phyloP scores from a whole-genome alignment of 2,888 invertebrate species.

The Nephrotoma appendiculata region DNA sequence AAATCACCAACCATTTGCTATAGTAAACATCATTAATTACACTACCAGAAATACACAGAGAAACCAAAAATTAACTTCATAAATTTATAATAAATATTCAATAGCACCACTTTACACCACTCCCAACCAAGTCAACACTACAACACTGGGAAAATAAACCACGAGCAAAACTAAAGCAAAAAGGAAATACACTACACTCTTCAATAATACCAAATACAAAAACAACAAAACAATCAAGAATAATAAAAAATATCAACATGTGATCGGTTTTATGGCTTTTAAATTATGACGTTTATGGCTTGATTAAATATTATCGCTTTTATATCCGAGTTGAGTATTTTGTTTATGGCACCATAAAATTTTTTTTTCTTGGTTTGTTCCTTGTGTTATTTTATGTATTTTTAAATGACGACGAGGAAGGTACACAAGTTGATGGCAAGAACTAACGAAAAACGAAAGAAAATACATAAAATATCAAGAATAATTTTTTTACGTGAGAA shows the following conservation, averaged over 20 bases:
- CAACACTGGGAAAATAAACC: not conserved
- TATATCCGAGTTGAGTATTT: conserved; percentile 4
- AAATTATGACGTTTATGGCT: conserved; percentile 6
- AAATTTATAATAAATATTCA: not conserved
- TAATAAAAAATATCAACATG: conserved; percentile 4
- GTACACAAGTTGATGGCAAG: not conserved
- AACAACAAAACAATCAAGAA: not conserved
- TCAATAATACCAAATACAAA: not conserved
- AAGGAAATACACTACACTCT: not conserved
- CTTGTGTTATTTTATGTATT: not conserved
- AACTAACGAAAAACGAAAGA: not conserved
- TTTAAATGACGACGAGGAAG: not conserved
- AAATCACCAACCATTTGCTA: not conserved
- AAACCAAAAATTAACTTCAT: not conserved
- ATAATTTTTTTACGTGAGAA: not conserved
- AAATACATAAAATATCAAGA: not conserved
- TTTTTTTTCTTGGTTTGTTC: not conserved
- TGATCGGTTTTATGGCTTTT: conserved; percentile 4
- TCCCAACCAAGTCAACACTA: not conserved
- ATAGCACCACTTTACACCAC: not conserved
- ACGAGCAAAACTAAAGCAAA: not conserved
- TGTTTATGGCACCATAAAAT: conserved; percentile 4
- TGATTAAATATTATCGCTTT: conserved; percentile 4
- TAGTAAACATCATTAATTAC: not conserved
- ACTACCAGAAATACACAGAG: not conserved